phyloP scores from a whole-genome alignment of 2,797 vertebrate genomes.

The Gorsachius magnificus region DNA sequence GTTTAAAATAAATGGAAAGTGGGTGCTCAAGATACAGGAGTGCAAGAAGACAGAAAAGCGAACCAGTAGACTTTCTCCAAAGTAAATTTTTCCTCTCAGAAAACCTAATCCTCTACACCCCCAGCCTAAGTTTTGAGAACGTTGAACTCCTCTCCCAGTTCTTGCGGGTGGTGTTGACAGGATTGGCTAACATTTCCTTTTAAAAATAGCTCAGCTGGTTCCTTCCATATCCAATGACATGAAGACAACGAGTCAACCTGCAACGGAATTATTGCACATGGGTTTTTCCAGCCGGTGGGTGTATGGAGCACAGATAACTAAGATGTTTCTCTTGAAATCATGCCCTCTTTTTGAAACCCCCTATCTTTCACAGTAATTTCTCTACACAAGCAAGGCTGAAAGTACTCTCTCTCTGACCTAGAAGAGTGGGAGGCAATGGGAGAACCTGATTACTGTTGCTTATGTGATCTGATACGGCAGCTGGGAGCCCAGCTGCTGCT shows the following conservation, averaged over 20 bases:
- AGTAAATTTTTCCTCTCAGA: neutral
- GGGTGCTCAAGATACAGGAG: rapidly evolving
- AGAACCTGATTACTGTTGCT: neutral
- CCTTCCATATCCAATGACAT: neutral
- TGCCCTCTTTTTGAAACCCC: neutral
- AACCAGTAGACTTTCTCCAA: neutral
- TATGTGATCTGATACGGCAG: neutral
- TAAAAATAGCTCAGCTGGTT: neutral
- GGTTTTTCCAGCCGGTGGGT: neutral
- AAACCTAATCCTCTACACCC: neutral
- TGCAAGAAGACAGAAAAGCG: neutral
- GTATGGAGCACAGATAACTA: neutral
- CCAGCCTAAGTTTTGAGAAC: neutral
- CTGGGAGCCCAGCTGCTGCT: neutral
- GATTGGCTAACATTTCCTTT: neutral
- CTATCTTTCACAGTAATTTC: neutral
- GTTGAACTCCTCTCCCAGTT: neutral
- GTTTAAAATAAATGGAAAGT: neutral
- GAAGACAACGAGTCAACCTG: conserved; percentile 4
- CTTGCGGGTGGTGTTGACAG: conserved; percentile 41
- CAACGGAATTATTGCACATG: neutral
- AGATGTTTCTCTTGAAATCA: neutral
- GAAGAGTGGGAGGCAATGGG: neutral
- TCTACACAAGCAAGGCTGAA: neutral
- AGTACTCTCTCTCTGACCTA: neutral